phyloP scores from a whole-genome alignment of 2,797 vertebrate genomes.

The Passerculus sandwichensis region DNA sequence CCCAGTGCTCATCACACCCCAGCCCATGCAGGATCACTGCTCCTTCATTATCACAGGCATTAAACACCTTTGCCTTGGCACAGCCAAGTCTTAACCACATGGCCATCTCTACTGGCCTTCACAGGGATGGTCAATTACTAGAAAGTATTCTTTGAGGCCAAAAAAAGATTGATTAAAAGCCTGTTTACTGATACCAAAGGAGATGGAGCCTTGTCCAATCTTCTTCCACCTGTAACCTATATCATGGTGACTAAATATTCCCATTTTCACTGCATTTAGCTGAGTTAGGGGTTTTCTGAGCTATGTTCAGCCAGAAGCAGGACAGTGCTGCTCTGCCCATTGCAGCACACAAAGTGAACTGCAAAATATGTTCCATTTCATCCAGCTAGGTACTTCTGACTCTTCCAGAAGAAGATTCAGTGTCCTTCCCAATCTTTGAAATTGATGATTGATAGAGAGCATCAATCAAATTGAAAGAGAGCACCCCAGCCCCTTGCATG shows the following conservation, averaged over 20 bases:
- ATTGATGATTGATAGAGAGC: neutral
- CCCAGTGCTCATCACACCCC: neutral
- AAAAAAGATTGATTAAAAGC: neutral
- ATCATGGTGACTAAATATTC: neutral
- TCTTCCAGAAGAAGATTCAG: neutral
- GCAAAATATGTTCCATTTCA: neutral
- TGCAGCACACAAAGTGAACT: too few species aligned
- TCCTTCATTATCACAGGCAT: neutral
- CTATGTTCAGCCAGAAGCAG: neutral
- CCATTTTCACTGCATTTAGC: neutral
- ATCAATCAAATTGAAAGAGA: too few species aligned
- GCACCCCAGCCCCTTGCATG: neutral
- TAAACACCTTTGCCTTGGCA: neutral
- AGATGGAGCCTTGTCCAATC: neutral
- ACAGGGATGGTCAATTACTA: neutral
- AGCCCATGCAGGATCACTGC: neutral
- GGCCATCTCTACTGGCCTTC: neutral
- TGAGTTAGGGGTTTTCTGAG: neutral
- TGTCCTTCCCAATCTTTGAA: neutral
- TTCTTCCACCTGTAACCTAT: neutral
- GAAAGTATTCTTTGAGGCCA: neutral
- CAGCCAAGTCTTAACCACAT: neutral
- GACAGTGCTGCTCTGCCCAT: neutral
- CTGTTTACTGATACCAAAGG: neutral
- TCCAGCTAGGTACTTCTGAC: neutral